Evolutionary conservation across 92 coral and sea anemone species (phyloP).

Genomic region (Epizoanthus fatuus): DNA sequence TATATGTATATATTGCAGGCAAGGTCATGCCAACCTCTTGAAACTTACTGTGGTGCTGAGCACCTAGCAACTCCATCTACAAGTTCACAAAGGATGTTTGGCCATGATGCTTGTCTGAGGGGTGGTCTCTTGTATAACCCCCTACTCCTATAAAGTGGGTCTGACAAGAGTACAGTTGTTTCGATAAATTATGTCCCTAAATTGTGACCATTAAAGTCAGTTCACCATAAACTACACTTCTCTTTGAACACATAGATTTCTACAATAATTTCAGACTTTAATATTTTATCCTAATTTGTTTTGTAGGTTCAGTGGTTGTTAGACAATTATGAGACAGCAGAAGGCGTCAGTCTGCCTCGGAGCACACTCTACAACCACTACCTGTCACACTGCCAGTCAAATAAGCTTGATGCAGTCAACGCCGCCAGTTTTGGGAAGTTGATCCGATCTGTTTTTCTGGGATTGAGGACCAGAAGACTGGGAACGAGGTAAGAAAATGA

Average conservation of each 20-base stretch:
- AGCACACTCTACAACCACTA: conserved; percentile 98
- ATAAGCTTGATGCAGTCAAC: conserved; percentile 99
- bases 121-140: too few species aligned
- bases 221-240: too few species aligned
- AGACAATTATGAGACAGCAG: conserved; percentile 98
- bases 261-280: background rate
- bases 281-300: background rate
- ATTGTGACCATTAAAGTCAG: too few species aligned
- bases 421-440: conserved; percentile 99
- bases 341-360: conserved; percentile 97
- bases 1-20: too few species aligned
- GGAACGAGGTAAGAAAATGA: conserved; percentile 88
- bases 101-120: too few species aligned
- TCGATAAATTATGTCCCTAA: too few species aligned
- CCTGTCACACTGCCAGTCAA: conserved; percentile 93
- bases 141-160: too few species aligned
- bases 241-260: background rate
- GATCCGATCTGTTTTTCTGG: conserved; percentile 98
- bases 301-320: conserved; percentile 96
- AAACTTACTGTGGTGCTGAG: too few species aligned
- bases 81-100: too few species aligned
- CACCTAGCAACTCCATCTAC: too few species aligned
- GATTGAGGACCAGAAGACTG: conserved; percentile 95
- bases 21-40: too few species aligned
- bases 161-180: too few species aligned